Base-by-base conservation (phyloP, 2,888 invertebrate species). In the Cabera pusaria region DNA sequence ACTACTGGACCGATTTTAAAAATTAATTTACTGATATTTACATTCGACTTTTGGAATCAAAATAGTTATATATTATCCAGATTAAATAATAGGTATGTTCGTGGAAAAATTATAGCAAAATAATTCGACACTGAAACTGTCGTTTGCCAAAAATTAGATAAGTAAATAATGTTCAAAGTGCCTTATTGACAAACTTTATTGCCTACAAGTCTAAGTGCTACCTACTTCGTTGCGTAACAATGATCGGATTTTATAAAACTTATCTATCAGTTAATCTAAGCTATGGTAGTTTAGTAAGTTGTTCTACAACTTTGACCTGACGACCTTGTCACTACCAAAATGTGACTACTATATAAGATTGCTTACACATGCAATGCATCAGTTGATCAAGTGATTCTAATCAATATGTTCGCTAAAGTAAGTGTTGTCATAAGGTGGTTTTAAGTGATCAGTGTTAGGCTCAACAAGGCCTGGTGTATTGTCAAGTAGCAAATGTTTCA, bases 321-420 rank as follows among this genome's bases (percentile, higher is more conserved):
- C 56, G 69, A 65, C 81, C 81, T 81, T 76, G 78, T 64, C 64
- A 59, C 63, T 44, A 60, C 62, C 69, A 58, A 76, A 72, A 66
- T 57, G 40, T 47, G 44, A 44, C 41, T 50, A 36, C 51, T 82
- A 82, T 80, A 82, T 61, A 82, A 77, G n/a, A 60, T 59, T 32
- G 53, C 51, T 55, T 54, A 53, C 52, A 56, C 50, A 51, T 49
- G 51, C 43, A 60, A 59, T 68, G 60, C 60, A 76, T 76, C 74
- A 82, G 72, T 82, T 62, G 60, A 44, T 53, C 52, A 41, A 64
- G 47, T 58, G 52, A 57, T 53, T 49, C 59, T 59, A 49, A 65
- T 52, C 61, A 79, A 71, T 46, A 82, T 84, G 82, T 81, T 79
- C 68, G 67, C 72, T 36, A 81, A 82, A 80, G 83, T 84, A 67